Evolutionary conservation across 2,113 vertebrate species (phyloP).

Genomic region (Esox niger): DNA sequence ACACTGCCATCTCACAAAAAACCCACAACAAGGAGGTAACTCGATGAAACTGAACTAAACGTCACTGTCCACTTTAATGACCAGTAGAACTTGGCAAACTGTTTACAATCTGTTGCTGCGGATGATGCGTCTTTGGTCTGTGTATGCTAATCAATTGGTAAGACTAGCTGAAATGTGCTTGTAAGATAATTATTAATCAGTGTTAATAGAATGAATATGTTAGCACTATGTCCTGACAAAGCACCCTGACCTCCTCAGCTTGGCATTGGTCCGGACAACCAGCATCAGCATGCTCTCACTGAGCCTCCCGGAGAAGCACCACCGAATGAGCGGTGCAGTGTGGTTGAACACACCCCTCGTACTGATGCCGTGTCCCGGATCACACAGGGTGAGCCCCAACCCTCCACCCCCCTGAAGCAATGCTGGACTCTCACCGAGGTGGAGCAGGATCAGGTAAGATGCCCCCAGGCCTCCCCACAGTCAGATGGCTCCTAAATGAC

Average conservation of each 20-base stretch:
- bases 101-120: background rate
- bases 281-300: background rate
- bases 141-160: no score
- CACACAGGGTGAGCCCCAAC: background rate
- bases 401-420: background rate
- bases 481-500: no score
- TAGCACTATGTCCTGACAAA: background rate
- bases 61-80: slow-evolving; percentile 23
- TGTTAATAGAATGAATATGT: background rate
- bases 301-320: background rate
- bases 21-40: slow-evolving; percentile 47
- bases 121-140: no score
- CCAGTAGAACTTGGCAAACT: background rate
- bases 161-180: no score
- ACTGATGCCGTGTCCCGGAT: background rate
- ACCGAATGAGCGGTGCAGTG: background rate
- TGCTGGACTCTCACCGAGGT: background rate
- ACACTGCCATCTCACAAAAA: slow-evolving; percentile 25
- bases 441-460: background rate
- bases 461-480: background rate
- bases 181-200: no score
- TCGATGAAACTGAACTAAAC: slow-evolving; percentile 11
- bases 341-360: background rate
- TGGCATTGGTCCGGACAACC: background rate
- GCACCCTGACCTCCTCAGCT: background rate